Evolutionary conservation across 2,888 invertebrate genomes (phyloP).

Genomic region (Drosophila pseudotakahashii): DNA sequence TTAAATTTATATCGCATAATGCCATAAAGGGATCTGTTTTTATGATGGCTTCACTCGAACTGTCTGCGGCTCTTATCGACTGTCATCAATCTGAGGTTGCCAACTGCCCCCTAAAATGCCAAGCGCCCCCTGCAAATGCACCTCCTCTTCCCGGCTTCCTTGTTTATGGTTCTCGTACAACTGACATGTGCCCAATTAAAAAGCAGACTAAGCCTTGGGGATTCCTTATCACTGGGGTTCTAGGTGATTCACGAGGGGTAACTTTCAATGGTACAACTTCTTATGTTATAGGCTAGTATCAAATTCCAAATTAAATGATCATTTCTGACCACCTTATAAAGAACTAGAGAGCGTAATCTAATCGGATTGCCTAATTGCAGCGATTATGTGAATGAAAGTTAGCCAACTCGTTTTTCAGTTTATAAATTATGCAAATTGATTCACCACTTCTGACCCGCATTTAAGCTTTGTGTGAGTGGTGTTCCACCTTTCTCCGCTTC

Average conservation of each 20-base stretch:
- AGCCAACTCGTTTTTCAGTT: constrained; percentile 23
- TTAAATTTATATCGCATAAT: constrained; percentile 42
- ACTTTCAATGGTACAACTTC: too few relatives aligned
- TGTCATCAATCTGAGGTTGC: constrained; percentile 31
- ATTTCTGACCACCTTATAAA: too few relatives aligned
- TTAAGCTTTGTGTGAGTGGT: constrained; percentile 45
- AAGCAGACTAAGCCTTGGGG: constrained; percentile 37
- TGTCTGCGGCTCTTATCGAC: constrained; percentile 33
- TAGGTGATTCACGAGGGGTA: constrained; percentile 8
- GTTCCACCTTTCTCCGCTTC: constrained; percentile 52
- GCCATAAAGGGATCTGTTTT: constrained; percentile 36
- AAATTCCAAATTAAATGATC: too few relatives aligned
- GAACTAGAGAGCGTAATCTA: constrained; percentile 3
- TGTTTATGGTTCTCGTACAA: constrained; percentile 19
- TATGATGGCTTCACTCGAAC: constrained; percentile 34
- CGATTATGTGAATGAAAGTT: constrained; percentile 33
- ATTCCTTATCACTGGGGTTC: constrained; percentile 37
- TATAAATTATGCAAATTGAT: constrained; percentile 68
- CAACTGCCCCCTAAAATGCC: neutral
- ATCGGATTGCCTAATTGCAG: constrained; percentile 35
- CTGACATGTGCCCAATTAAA: constrained; percentile 41
- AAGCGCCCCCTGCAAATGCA: constrained; percentile 14
- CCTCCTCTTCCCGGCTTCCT: neutral
- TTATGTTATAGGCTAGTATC: too few relatives aligned
- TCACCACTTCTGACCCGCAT: constrained; percentile 57